Base-by-base conservation (phyloP, 2,888 invertebrate species). In the Dioctria linearis region DNA sequence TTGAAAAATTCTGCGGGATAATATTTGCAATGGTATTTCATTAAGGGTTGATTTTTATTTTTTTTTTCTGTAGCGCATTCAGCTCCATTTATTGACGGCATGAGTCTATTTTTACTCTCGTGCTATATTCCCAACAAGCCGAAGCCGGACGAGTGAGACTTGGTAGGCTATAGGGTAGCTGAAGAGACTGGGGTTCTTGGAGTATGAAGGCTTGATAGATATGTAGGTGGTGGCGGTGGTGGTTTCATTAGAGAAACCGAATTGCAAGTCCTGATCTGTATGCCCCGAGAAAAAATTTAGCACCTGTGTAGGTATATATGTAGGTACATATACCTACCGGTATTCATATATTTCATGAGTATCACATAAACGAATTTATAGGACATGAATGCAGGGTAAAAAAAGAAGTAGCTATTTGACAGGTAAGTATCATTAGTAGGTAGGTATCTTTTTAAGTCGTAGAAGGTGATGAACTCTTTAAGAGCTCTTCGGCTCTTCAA, bases 11-110 rank as follows among this genome's bases (percentile, higher is more conserved):
- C 37, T 37, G 37, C 61, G 61, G 61, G 11, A 61, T 61, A 39
- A 61, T 61, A 61, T 61, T 61, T 61, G 61, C 61, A 37, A 39
- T 61, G 61, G 61, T 39, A 39, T 61, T 61, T 61, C 61, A 61
- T 61, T 61, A 61, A 61, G 61, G 3, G 61, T 37, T 61, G 61
- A 61, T 61, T 39, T 39, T 51, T 51, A 0, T 51, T 51, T 51
- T 51, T 51, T 51, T 51, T 39, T 61, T 61, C 3, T n/a, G 61
- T 37, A 11, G 37, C 61, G 37, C 40, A 61, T 61, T 61, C 61
- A 61, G 61, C 3, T 11, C 61, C 61, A 61, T 39, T 61, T 61
- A 61, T 61, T 61, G 61, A 61, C 37, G n/a, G 11, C 3, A 37
- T 5, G 37, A 61, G 37, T 61, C 61, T 61, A 61, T 61, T 61